phyloP scores from a whole-genome alignment of 1,140 invertebrate genomes.

The Bursaphelenchus mucronatus region DNA sequence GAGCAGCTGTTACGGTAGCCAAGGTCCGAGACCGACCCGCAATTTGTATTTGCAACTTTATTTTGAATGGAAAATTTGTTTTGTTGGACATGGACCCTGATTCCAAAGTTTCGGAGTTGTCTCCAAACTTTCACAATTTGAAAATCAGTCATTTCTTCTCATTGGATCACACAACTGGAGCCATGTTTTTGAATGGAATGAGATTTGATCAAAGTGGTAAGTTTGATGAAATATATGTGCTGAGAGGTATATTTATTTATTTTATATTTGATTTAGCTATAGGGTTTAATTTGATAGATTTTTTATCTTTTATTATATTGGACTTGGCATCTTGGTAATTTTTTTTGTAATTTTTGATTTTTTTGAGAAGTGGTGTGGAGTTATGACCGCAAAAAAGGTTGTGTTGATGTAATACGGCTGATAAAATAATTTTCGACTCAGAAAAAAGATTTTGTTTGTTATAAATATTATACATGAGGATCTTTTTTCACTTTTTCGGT shows the following conservation, averaged over 20 bases:
- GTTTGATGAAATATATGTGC: too few relatives aligned
- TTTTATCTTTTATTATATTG: not conserved
- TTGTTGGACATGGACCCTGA: constrained; percentile 8
- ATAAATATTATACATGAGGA: too few relatives aligned
- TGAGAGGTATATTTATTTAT: not conserved
- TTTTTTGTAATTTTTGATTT: not conserved
- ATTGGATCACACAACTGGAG: constrained; percentile 4
- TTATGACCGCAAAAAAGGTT: not conserved
- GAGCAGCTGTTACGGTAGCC: not conserved
- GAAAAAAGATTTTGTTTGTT: too few relatives aligned
- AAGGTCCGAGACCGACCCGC: constrained; percentile 6
- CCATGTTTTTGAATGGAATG: constrained; percentile 12
- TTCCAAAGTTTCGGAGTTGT: not conserved
- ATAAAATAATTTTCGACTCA: too few relatives aligned
- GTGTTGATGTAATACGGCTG: too few relatives aligned
- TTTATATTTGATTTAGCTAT: not conserved
- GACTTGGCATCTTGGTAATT: not conserved
- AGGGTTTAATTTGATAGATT: not conserved
- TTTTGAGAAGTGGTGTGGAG: not conserved
- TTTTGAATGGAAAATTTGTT: constrained; percentile 14
- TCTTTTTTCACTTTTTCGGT: too few relatives aligned
- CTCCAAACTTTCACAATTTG: not conserved
- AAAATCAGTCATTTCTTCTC: constrained; percentile 16
- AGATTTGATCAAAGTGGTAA: not conserved
- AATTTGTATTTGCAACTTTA: constrained; percentile 6